Base-by-base conservation (phyloP, 1,140 invertebrate species). In the Drosophila lacteicornis region DNA sequence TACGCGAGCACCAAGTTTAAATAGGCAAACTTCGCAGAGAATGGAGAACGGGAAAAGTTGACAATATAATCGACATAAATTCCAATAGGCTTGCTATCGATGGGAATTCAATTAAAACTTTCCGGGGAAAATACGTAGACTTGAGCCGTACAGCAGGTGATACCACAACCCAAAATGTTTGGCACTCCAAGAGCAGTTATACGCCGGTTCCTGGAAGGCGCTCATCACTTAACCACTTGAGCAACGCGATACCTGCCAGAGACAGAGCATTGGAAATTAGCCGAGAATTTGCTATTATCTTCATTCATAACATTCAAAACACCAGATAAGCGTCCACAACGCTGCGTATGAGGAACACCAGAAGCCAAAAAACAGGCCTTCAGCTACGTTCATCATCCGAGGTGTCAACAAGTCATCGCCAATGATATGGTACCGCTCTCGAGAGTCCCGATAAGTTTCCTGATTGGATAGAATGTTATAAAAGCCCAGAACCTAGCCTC, bases 1-100 rank as follows among this genome's bases (percentile, higher is more conserved):
- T 87, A 80, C 68, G 76, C 80, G 38, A 19, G 50, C 49, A 47
- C 61, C 69, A 88, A 87, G 73, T 87, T 87, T 88, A 87, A 87
- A 87, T 87, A 88, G 84, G 78, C 69, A 87, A 87, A 87, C 77
- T 87, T 87, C 60, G 42, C 17, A 57, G 17, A 53, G 75, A 46
- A 38, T 49, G 60, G 19, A 53, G 75, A 46, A 38, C 57, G 43
- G 80, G 69, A 67, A 88, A 87, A 87, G 84, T 87, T 87, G 84
- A 87, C 84, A 80, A 83, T 79, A 87, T 87, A 90, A 90, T 88
- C 84, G 84, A 88, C 78, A 84, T 90, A 88, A 88, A 88, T 88
- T 88, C 74, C 80, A 84, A 84, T 90, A 81, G 84, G 81, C 81
- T 80, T 79, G 68, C 68, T 70, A 67, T 80, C 77, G 69, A 71